Evolutionary conservation across 1,140 invertebrate species (phyloP), one percentile per base, ranked within the genome.

Genomic region (Nephila pilipes): DNA sequence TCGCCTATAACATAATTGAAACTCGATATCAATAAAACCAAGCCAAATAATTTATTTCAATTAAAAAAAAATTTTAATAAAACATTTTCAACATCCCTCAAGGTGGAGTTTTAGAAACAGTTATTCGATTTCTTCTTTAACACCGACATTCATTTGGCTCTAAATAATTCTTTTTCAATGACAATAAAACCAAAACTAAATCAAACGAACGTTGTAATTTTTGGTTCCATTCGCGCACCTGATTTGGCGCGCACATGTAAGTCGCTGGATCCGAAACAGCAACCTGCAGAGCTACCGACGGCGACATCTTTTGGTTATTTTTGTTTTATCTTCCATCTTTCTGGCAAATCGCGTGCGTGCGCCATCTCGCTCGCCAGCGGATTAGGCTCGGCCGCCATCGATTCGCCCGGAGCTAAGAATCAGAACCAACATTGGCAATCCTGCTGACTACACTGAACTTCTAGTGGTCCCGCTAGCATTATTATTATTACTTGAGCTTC

Each of bases 351-450:
- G 88, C 75, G 88, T 60, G 65, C 65, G 65, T 75, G 88, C 88
- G 88, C 88, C 88, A 80, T 81, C 88, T 90, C 65, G 65, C 65
- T 75, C 87, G 87, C 63, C 87, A 89, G 63, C 46, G 87, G 87
- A 79, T 75, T 90, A 58, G 65, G 69, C 69, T 81, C 22, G 25
- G 25, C 55, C 88, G 88, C 88, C 88, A 90, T 90, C 88, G 88
- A 90, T 90, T 90, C 88, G 29, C 75, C 55, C 46, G 75, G 69
- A 80, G 88, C 88, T 36, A 87, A 63, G 85, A 87, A 87, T 46
- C 58, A 65, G 60, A 29, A 85, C 29, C 54, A 85, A 32, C 54
- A 60, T 14, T 46, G 55, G 55, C 65, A 75, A 75, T 32, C 29
- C 65, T 29, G 29, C 65, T 32, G 29, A 36, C 69, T 22, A 32